These are phyloP conservation scores for Gymnogyps californianus DNA, from an alignment of 2,113 vertebrate species.

Conservation along the genomic window DNA sequence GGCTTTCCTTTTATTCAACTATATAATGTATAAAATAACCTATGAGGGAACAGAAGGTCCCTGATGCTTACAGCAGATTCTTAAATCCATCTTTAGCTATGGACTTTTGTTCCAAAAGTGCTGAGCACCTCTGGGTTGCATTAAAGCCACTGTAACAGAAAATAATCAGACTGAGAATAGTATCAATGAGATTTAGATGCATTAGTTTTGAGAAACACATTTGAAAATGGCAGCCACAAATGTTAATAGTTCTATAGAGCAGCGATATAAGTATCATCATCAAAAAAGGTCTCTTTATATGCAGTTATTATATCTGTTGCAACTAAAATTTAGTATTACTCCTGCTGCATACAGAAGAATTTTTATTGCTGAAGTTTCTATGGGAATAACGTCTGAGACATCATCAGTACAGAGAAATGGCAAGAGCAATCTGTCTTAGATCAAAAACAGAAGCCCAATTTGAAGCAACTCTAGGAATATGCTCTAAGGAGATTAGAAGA, in stretches of 20 bases:
- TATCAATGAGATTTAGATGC: neutral
- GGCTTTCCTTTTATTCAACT: neutral
- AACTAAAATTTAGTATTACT: neutral
- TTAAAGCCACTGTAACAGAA: neutral
- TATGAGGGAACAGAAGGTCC: neutral
- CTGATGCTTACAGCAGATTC: neutral
- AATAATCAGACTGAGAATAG: neutral
- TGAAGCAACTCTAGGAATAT: neutral
- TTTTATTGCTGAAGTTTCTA: neutral
- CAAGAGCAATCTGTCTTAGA: neutral
- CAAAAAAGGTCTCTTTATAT: neutral
- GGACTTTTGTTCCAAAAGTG: neutral
- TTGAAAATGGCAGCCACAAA: neutral
- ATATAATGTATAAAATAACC: neutral
- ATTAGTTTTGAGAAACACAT: neutral
- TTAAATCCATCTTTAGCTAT: neutral
- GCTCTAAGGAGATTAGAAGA: neutral
- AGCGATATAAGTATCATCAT: neutral
- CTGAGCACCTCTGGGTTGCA: neutral
- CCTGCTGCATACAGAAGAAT: neutral
- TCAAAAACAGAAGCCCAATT: neutral
- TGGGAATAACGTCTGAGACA: neutral
- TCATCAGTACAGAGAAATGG: neutral
- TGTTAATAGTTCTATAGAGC: neutral
- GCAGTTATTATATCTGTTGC: neutral